Conservation (phyloP, 2,113 vertebrate species). For the Rhineura floridana region DNA sequence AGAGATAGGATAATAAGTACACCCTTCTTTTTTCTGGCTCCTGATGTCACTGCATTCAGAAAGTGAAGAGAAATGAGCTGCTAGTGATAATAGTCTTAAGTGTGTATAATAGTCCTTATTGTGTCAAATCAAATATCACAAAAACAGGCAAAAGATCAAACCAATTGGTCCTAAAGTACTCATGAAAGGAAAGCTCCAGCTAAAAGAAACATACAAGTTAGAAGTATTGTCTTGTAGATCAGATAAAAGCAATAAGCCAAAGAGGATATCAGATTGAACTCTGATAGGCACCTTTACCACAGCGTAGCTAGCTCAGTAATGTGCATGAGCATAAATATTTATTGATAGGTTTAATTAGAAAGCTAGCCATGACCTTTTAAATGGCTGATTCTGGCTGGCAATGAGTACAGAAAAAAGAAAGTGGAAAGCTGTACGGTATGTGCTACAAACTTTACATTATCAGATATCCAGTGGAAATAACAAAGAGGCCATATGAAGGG, state of each 20-base stretch:
- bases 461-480: slow-evolving; percentile 1
- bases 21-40: slow-evolving; percentile 1
- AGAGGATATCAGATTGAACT: slow-evolving; percentile 25
- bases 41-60: slow-evolving; percentile 26
- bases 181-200: background rate
- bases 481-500: slow-evolving; percentile 43
- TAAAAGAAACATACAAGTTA: background rate
- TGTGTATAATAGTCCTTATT: background rate
- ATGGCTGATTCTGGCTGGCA: slow-evolving; percentile 35
- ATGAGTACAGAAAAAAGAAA: slow-evolving; percentile 40
- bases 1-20: background rate
- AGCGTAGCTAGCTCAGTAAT: slow-evolving; percentile 15
- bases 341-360: slow-evolving; percentile 41
- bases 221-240: slow-evolving; percentile 8
- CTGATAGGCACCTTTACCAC: background rate
- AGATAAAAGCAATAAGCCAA: slow-evolving; percentile 3
- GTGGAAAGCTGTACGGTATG: slow-evolving; percentile 27
- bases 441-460: slow-evolving; percentile 46
- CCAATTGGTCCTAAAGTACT: slow-evolving; percentile 29
- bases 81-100: slow-evolving; percentile 33
- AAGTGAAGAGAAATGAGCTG: slow-evolving; percentile 43
- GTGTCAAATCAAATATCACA: slow-evolving; percentile 28
- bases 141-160: slow-evolving; percentile 29
- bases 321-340: slow-evolving; percentile 43
- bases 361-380: slow-evolving; percentile 35